Conservation (phyloP, 2,888 invertebrate species). For the Lepidocyrtoides sp. region DNA sequence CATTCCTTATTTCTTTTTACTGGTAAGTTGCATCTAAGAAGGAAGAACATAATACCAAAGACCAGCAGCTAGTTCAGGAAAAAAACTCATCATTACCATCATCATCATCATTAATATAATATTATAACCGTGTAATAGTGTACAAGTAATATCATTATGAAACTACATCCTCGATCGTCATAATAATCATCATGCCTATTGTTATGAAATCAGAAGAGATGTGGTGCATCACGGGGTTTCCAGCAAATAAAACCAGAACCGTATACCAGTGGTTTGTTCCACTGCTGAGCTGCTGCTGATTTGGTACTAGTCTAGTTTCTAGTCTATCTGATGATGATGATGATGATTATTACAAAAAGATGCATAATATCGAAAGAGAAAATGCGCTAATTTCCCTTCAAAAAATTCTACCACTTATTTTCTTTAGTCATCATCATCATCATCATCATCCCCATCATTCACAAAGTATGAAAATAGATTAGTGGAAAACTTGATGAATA, state of each 20-base stretch:
- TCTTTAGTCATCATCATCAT: too few species aligned
- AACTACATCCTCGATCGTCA: slow-evolving; percentile 7
- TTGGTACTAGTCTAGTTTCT: too few species aligned
- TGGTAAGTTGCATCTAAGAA: too few species aligned
- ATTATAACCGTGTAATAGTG: background rate
- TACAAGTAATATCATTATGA: slow-evolving; percentile 19
- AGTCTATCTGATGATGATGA: background rate
- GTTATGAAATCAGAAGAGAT: background rate
- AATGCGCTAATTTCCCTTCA: slow-evolving; percentile 17
- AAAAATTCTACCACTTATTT: too few species aligned
- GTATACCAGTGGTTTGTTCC: too few species aligned
- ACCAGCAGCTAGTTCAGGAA: background rate
- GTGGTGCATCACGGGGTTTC: background rate
- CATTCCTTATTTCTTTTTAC: too few species aligned
- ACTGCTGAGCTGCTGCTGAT: too few species aligned
- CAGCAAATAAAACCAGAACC: background rate
- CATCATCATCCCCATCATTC: too few species aligned
- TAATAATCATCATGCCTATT: too few species aligned
- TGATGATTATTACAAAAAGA: background rate
- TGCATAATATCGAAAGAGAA: background rate
- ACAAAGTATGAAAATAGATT: background rate
- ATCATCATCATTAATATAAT: slow-evolving; percentile 21
- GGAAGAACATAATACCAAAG: too few species aligned
- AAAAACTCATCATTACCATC: background rate
- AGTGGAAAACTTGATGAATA: slow-evolving; percentile 1